A percentile compares a stretch with the other conserved stretches of the same genome.
Evolutionary conservation across 1,140 invertebrate genomes (phyloP).

Genomic region (Eupristina koningsbergeri): DNA sequence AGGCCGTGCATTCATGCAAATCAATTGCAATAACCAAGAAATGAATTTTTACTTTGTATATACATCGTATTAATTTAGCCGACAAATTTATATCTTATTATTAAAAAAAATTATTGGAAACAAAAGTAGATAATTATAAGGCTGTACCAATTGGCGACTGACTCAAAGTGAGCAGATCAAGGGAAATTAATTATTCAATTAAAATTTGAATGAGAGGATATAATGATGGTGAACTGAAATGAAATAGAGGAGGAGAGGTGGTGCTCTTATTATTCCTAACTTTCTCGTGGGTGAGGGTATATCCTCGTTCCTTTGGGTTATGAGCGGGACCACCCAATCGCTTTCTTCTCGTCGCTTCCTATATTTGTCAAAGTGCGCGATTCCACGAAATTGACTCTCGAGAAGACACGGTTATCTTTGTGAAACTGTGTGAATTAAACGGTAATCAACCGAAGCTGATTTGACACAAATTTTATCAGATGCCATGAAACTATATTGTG

Average conservation of each 20-base stretch:
- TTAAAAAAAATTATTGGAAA: too few relatives aligned
- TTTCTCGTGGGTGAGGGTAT: neutral
- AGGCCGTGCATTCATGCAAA: too few relatives aligned
- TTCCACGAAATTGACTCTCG: constrained; percentile 4
- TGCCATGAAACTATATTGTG: neutral
- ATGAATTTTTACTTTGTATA: too few relatives aligned
- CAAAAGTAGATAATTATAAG: too few relatives aligned
- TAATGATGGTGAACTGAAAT: neutral
- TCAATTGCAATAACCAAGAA: too few relatives aligned
- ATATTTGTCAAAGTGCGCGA: constrained; percentile 1
- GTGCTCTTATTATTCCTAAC: neutral
- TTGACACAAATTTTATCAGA: neutral
- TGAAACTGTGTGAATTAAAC: neutral
- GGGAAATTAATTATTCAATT: too few relatives aligned
- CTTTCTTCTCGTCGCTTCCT: constrained; percentile 10
- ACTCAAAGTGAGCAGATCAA: too few relatives aligned
- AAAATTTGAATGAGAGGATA: neutral
- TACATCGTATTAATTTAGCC: too few relatives aligned
- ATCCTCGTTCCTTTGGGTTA: neutral
- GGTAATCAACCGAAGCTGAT: neutral
- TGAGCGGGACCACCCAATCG: constrained; percentile 15
- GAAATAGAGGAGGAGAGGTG: too few relatives aligned
- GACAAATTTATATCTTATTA: too few relatives aligned
- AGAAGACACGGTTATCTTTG: constrained; percentile 6
- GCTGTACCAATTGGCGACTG: too few relatives aligned